These are phyloP conservation scores for Tor tambroides DNA, from an alignment of 2,113 vertebrate species.

Conservation along the genomic window DNA sequence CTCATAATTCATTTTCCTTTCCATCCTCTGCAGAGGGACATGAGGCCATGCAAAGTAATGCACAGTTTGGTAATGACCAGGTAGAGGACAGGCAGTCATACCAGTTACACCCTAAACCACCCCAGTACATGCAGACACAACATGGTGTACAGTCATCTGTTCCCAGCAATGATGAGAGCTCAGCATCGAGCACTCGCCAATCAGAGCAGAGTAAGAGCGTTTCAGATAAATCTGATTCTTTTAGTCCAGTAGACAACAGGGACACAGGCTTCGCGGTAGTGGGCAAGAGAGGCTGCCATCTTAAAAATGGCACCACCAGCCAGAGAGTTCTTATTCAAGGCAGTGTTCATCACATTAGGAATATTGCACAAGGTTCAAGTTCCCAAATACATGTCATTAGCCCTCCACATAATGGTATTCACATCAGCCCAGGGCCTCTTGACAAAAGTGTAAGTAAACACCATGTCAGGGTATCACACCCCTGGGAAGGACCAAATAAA, in stretches of 20 bases:
- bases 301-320: conserved; percentile 73
- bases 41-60: conserved; percentile 67
- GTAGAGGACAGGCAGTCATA: conserved; percentile 76
- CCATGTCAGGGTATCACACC: conserved; percentile 77
- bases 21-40: conserved; percentile 78
- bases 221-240: conserved; percentile 81
- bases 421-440: conserved; percentile 75
- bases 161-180: conserved; percentile 75
- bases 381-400: conserved; percentile 85
- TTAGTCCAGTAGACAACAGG: conserved; percentile 76
- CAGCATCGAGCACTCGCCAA: conserved; percentile 80
- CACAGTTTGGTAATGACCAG: conserved; percentile 73
- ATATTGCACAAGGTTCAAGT: conserved; percentile 77
- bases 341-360: conserved; percentile 81
- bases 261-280: conserved; percentile 73
- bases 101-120: conserved; percentile 64
- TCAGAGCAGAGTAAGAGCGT: conserved; percentile 77
- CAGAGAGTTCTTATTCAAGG: conserved; percentile 79
- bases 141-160: conserved; percentile 68
- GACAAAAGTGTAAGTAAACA: conserved; percentile 78
- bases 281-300: conserved; percentile 77
- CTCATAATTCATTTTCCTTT: conserved; percentile 80
- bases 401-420: conserved; percentile 67
- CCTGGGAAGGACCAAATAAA: conserved; percentile 85
- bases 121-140: conserved; percentile 75